A percentile compares a stretch with the other conserved stretches of the same genome.
These are phyloP conservation scores for Cyrtonyx montezumae DNA, from an alignment of 2,113 vertebrate genomes.

Conservation along the genomic window DNA sequence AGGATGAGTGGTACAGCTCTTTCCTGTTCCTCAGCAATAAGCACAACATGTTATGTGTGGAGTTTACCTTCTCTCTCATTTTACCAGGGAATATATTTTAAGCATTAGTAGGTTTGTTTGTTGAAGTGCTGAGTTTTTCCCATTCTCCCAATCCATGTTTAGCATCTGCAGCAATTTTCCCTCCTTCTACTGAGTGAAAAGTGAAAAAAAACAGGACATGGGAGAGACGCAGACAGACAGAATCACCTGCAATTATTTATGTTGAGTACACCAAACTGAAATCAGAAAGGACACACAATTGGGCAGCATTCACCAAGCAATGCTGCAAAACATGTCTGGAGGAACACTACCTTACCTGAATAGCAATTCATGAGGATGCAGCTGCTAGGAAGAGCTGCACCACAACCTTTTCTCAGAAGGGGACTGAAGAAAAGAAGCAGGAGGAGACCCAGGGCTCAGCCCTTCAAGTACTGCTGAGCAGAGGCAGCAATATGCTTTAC, in stretches of 20 bases:
- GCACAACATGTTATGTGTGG: accelerated
- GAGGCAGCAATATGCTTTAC: background rate
- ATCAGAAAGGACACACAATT: background rate
- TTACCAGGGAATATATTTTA: background rate
- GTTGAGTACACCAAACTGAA: background rate
- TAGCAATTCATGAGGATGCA: background rate
- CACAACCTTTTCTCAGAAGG: background rate
- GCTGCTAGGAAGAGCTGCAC: background rate
- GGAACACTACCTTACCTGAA: background rate
- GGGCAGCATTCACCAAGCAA: accelerated
- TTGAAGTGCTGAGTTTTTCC: background rate
- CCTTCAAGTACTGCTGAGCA: background rate
- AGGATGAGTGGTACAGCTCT: accelerated
- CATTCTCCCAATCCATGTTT: background rate
- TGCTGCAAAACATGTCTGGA: background rate
- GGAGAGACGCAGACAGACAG: background rate
- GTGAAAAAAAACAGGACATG: background rate
- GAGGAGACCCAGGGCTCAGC: background rate
- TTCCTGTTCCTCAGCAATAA: background rate
- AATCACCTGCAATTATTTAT: background rate
- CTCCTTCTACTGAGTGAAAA: background rate
- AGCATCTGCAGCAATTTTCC: background rate
- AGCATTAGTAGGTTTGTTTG: background rate
- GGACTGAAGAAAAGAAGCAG: background rate
- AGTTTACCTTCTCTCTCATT: background rate